Evolutionary conservation across 2,113 vertebrate species (phyloP).

Genomic region (Zootoca vivipara): DNA sequence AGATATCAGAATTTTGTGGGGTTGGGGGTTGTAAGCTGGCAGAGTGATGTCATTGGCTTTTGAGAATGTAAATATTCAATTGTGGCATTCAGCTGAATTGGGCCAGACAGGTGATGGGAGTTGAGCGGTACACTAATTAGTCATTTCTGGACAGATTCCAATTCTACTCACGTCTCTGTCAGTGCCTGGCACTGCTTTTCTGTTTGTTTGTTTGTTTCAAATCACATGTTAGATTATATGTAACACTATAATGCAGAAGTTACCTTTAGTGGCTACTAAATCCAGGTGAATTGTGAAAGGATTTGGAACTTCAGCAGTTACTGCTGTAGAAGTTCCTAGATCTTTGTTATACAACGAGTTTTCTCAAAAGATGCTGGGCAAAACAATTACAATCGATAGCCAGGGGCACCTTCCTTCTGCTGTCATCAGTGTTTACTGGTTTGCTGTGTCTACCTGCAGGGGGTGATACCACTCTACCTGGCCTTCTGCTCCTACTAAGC

Average conservation of each 20-base stretch:
- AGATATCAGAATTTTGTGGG: neutral
- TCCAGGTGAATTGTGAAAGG: neutral
- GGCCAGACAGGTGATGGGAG: neutral
- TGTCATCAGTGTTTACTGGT: no score
- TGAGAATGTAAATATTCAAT: neutral
- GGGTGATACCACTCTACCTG: no score
- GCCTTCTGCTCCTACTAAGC: no score
- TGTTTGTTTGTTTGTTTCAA: no score
- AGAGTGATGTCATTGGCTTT: neutral
- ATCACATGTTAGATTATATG: neutral
- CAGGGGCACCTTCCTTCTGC: no score
- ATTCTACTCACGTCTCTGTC: no score
- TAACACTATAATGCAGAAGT: neutral
- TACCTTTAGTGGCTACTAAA: neutral
- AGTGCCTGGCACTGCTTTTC: neutral
- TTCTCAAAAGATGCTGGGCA: neutral
- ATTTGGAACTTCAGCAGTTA: neutral
- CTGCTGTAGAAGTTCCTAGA: no score
- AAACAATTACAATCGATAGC: neutral
- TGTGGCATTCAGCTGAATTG: neutral
- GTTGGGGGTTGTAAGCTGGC: no score
- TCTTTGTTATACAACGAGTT: neutral
- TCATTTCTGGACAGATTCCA: neutral
- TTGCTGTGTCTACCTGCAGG: no score
- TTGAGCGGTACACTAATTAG: neutral